phyloP scores from a whole-genome alignment of 2,888 invertebrate genomes.

The Rotaria socialis region DNA sequence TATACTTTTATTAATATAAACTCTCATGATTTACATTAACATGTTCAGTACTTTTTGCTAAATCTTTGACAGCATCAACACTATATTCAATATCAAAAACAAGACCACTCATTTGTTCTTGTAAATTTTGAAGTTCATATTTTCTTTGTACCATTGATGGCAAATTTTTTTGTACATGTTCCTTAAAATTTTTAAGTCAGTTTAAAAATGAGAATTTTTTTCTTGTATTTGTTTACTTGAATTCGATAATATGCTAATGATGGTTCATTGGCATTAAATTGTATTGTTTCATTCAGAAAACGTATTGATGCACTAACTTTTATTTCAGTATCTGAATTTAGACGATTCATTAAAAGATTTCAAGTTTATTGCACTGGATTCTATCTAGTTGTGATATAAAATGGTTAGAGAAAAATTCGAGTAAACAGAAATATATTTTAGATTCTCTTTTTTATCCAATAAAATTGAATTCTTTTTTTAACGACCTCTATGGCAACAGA shows the following conservation, averaged over 20 bases:
- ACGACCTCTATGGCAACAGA: background rate
- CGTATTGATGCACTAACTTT: constrained; percentile 23
- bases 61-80: constrained; percentile 40
- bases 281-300: constrained; percentile 38
- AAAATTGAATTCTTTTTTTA: background rate
- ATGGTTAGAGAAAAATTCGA: too few relatives aligned
- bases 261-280: constrained; percentile 42
- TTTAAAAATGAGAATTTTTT: too few relatives aligned
- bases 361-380: too few relatives aligned
- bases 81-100: constrained; percentile 43
- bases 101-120: constrained; percentile 8
- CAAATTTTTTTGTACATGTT: constrained; percentile 41
- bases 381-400: too few relatives aligned
- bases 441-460: background rate
- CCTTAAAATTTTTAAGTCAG: background rate
- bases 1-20: too few relatives aligned
- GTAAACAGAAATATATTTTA: too few relatives aligned
- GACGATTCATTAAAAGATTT: background rate
- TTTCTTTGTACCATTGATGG: constrained; percentile 31
- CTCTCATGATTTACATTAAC: background rate
- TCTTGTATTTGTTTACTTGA: constrained; percentile 32
- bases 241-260: constrained; percentile 41
- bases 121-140: constrained; percentile 20
- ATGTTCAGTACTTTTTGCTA: background rate
- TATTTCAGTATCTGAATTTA: constrained; percentile 30